Conservation (phyloP, 2,113 vertebrate genomes). For the Nicator chloris region DNA sequence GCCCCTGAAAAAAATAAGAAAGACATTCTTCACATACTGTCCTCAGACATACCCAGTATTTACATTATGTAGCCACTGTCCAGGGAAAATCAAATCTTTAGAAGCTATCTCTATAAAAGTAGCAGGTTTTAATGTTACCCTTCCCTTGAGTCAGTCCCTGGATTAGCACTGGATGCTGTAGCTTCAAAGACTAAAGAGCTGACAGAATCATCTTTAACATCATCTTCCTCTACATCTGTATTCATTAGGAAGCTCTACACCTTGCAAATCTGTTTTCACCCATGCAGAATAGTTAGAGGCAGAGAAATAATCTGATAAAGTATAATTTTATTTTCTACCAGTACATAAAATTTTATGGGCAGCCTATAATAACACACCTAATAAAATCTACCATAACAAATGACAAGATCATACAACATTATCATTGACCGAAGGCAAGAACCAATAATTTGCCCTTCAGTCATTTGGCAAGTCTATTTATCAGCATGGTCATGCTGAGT, state of each 20-base stretch:
- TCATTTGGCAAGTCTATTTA: background rate
- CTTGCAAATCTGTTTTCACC: constrained; percentile 30
- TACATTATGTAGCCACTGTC: background rate
- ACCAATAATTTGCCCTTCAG: background rate
- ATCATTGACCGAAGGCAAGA: constrained; percentile 42
- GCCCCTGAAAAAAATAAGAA: background rate
- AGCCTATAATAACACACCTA: constrained; percentile 43
- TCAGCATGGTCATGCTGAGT: background rate
- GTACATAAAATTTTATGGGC: constrained; percentile 31
- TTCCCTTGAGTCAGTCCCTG: background rate
- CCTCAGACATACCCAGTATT: background rate
- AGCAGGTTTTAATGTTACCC: background rate
- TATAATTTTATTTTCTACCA: constrained; percentile 46
- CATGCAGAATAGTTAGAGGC: constrained; percentile 36
- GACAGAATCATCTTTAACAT: background rate
- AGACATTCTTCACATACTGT: background rate
- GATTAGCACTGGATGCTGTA: background rate
- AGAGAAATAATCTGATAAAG: constrained; percentile 50
- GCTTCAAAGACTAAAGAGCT: background rate
- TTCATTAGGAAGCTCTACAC: constrained; percentile 18
- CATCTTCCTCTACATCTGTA: background rate
- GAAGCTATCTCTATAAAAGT: background rate
- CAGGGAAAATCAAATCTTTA: background rate
- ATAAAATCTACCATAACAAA: constrained; percentile 61
- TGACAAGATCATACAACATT: background rate